A percentile compares a stretch with the other conserved stretches of the same genome.
These are phyloP conservation scores for Zaprionus camerounensis DNA, from an alignment of 1,140 invertebrate species.

Conservation along the genomic window DNA sequence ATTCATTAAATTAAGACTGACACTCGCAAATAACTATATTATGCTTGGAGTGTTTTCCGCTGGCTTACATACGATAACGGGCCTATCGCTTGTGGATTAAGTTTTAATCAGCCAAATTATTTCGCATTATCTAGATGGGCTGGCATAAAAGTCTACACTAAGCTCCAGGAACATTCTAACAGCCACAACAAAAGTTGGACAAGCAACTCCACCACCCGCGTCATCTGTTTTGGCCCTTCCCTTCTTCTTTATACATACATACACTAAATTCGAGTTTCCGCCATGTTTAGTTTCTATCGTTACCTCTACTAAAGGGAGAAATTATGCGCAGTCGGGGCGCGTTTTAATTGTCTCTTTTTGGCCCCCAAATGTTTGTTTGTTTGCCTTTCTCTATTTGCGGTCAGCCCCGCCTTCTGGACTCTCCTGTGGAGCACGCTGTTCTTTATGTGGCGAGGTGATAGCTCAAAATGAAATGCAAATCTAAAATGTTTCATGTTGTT, in stretches of 20 bases:
- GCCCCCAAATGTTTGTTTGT: slow-evolving; percentile 2
- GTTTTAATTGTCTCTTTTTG: slow-evolving; percentile 39
- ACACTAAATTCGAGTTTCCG: slow-evolving; percentile 40
- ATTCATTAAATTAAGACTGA: not conserved
- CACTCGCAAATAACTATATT: not conserved
- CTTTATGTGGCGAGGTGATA: slow-evolving; percentile 28
- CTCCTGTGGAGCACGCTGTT: not conserved
- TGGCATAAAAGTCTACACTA: slow-evolving; percentile 51
- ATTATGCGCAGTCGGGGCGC: slow-evolving; percentile 27
- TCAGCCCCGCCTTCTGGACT: not conserved
- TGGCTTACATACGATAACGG: slow-evolving; percentile 20
- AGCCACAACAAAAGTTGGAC: slow-evolving; percentile 24
- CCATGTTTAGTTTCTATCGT: slow-evolving; percentile 71
- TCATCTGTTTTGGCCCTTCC: no score
- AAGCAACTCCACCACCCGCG: not conserved
- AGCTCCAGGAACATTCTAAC: slow-evolving; percentile 43
- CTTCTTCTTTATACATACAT: not conserved
- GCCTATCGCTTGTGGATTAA: slow-evolving; percentile 29
- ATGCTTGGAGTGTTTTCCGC: not conserved
- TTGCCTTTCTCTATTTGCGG: slow-evolving; percentile 14
- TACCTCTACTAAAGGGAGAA: slow-evolving; percentile 24
- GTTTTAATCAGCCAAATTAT: slow-evolving; percentile 44
- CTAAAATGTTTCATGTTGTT: slow-evolving; percentile 16
- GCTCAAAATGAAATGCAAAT: slow-evolving; percentile 40
- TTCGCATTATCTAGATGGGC: slow-evolving; percentile 30